Evolutionary conservation across 2,797 vertebrate genomes (phyloP).

Genomic region (Ciconia nigra): DNA sequence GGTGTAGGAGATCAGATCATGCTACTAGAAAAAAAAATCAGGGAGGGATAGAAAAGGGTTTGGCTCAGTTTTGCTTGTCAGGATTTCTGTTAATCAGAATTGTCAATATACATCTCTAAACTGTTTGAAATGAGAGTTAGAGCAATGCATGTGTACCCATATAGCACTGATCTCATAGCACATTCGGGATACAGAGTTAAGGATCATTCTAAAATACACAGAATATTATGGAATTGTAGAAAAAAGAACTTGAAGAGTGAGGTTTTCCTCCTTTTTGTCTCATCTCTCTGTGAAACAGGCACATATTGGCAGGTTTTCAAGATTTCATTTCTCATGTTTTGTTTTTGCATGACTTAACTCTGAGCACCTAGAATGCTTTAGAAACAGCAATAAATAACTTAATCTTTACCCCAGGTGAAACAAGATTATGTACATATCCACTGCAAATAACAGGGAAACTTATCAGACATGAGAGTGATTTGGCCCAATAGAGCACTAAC

Average conservation of each 20-base stretch:
- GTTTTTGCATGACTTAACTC: background rate
- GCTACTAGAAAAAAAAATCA: background rate
- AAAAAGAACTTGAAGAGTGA: background rate
- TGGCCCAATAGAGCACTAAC: background rate
- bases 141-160: too few species aligned
- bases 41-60: background rate
- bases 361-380: background rate
- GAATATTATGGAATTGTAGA: background rate
- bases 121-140: background rate
- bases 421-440: background rate
- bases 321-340: background rate
- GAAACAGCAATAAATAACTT: background rate
- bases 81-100: background rate
- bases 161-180: background rate
- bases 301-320: background rate
- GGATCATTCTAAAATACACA: background rate
- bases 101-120: background rate
- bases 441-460: background rate
- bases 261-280: background rate
- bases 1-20: background rate
- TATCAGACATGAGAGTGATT: constrained; percentile 14
- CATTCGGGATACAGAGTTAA: background rate
- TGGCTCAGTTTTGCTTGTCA: background rate
- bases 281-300: background rate
- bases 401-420: background rate